Conservation (phyloP, 2,888 invertebrate genomes). For the Copidosoma aretas region DNA sequence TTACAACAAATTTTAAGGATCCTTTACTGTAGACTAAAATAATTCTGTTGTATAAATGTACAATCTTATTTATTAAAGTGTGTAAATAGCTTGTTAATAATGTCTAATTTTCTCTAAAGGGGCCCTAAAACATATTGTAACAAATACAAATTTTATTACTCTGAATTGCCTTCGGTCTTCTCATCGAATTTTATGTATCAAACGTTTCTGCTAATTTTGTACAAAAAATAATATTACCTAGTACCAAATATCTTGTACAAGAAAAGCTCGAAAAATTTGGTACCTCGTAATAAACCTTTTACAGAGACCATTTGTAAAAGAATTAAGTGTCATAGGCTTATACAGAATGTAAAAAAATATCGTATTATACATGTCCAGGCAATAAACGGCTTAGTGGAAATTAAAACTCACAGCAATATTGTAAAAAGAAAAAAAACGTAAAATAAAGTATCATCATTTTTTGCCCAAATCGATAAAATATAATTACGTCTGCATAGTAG, state of each 20-base stretch:
- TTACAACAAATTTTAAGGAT: slow-evolving; percentile 11
- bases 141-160: slow-evolving; percentile 15
- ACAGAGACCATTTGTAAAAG: not conserved
- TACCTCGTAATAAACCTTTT: not conserved
- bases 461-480: not conserved
- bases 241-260: not conserved
- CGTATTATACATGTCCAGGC: slow-evolving; percentile 15
- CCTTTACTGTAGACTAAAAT: slow-evolving; percentile 13
- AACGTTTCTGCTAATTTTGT: not conserved
- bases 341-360: not conserved
- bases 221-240: not conserved
- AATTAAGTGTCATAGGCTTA: not conserved
- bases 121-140: slow-evolving; percentile 32
- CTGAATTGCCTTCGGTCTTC: slow-evolving; percentile 1
- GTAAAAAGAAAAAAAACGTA: slow-evolving; percentile 9
- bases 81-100: slow-evolving; percentile 37
- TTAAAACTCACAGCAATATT: slow-evolving; percentile 14
- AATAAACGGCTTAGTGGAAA: slow-evolving; percentile 14
- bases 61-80: slow-evolving; percentile 21
- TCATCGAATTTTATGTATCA: not conserved
- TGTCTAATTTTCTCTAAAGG: slow-evolving; percentile 30
- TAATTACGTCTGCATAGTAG: not conserved
- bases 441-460: slow-evolving; percentile 15
- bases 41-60: slow-evolving; percentile 17
- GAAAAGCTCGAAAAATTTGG: not conserved